phyloP scores from a whole-genome alignment of 2,888 invertebrate genomes.

The Drosophila infuscata region DNA sequence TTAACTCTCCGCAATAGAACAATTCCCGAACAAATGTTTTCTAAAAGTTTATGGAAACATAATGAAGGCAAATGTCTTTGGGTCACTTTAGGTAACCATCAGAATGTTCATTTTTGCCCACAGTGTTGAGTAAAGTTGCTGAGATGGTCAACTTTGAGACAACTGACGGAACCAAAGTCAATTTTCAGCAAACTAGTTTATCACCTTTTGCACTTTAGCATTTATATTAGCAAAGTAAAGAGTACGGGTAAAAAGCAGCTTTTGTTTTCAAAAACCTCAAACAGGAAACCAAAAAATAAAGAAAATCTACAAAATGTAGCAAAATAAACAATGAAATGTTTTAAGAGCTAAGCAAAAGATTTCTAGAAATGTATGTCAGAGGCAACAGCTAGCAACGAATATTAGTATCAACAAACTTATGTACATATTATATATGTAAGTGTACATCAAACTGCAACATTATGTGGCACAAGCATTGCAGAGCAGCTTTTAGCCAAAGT shows the following conservation, averaged over 20 bases:
- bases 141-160: conserved; percentile 69
- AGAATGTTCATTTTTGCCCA: not conserved
- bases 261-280: conserved; percentile 51
- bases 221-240: conserved; percentile 72
- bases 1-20: not conserved
- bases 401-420: conserved; percentile 32
- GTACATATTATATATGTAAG: conserved; percentile 1
- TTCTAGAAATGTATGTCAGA: conserved; percentile 23
- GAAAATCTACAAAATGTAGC: conserved; percentile 3
- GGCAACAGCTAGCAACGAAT: conserved; percentile 38
- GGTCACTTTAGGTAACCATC: not conserved
- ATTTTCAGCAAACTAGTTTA: conserved; percentile 64
- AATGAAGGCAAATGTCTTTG: not conserved
- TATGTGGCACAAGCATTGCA: conserved; percentile 3
- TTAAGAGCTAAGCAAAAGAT: conserved; percentile 20
- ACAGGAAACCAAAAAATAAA: conserved; percentile 5
- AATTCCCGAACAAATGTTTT: not conserved
- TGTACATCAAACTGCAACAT: conserved; percentile 9
- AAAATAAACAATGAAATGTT: conserved; percentile 37
- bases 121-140: conserved; percentile 1
- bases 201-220: conserved; percentile 60
- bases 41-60: not conserved
- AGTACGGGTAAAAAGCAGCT: conserved; percentile 63
- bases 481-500: conserved; percentile 49
- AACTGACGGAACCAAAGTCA: conserved; percentile 65